These are phyloP conservation scores for Turritopsis dohrnii DNA, from an alignment of 30 jellyfish, hydroid and myxozoan genomes.

Conservation along the genomic window DNA sequence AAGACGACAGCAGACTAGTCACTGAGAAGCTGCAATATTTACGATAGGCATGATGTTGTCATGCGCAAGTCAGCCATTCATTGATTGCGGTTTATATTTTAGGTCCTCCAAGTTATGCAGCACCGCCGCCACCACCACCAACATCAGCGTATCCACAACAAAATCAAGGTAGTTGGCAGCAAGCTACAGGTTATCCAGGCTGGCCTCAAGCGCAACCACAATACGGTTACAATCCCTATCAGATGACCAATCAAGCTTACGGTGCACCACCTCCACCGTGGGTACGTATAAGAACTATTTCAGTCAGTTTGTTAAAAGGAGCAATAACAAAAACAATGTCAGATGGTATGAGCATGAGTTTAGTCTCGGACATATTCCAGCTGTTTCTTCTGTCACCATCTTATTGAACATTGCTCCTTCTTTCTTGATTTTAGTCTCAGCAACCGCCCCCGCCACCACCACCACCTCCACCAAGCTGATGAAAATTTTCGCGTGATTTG, in stretches of 20 bases:
- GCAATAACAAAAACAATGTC: background rate
- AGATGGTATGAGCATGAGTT: too few relatives aligned
- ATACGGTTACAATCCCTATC: constrained; percentile 34
- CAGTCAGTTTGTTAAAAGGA: background rate
- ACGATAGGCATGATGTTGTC: background rate
- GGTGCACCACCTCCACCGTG: constrained; percentile 52
- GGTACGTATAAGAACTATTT: constrained; percentile 11
- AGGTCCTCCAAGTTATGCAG: constrained; percentile 27
- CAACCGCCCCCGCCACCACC: constrained; percentile 48
- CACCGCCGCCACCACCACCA: constrained; percentile 27
- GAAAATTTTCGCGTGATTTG: background rate
- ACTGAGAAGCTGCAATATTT: background rate
- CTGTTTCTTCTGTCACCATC: background rate
- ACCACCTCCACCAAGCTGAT: constrained; percentile 36
- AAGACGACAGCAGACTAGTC: constrained; percentile 11
- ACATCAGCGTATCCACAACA: constrained; percentile 11
- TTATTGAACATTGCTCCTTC: background rate
- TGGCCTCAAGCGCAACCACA: constrained; percentile 12
- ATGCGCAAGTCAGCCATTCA: background rate
- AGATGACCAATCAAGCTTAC: constrained; percentile 13
- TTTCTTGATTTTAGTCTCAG: constrained; percentile 12
- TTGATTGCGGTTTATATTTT: background rate
- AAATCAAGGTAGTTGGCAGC: constrained; percentile 20
- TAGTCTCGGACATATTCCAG: too few relatives aligned
- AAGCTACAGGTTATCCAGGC: constrained; percentile 21